Evolutionary conservation across 2,797 vertebrate species (phyloP).

Genomic region (Monodelphis domestica): DNA sequence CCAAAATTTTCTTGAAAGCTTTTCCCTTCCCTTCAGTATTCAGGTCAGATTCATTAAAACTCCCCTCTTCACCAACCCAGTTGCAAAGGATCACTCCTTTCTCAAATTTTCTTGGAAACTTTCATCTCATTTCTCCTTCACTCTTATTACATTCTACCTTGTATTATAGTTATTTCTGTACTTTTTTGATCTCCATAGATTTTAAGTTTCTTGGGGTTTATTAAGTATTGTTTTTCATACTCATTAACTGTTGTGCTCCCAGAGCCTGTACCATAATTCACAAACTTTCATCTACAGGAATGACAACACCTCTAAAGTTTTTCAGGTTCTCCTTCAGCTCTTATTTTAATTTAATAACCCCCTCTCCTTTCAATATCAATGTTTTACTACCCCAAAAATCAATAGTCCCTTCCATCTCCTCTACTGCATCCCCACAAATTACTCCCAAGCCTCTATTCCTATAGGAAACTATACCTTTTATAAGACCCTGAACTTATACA

Average conservation of each 20-base stretch:
- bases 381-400: conserved; percentile 25
- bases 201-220: conserved; percentile 51
- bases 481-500: not conserved
- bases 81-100: conserved; percentile 10
- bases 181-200: conserved; percentile 41
- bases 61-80: not conserved
- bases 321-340: conserved; percentile 5
- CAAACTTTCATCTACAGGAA: conserved; percentile 35
- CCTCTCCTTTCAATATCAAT: conserved; percentile 23
- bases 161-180: conserved; percentile 16
- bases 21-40: conserved; percentile 45
- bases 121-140: not conserved
- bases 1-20: conserved; percentile 22
- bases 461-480: not conserved
- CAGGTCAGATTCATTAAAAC: conserved; percentile 40
- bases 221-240: conserved; percentile 47
- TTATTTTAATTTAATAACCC: not conserved
- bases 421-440: conserved; percentile 42
- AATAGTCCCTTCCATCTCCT: conserved; percentile 11
- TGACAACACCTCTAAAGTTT: conserved; percentile 33
- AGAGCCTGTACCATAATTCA: conserved; percentile 46
- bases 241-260: conserved; percentile 56
- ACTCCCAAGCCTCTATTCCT: conserved; percentile 11
- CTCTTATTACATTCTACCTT: conserved; percentile 41
- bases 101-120: conserved; percentile 53